Percentiles rank a stretch among this genome's conserved stretches.
phyloP scores from a whole-genome alignment of 2,113 vertebrate genomes.

The Elephas maximus region DNA sequence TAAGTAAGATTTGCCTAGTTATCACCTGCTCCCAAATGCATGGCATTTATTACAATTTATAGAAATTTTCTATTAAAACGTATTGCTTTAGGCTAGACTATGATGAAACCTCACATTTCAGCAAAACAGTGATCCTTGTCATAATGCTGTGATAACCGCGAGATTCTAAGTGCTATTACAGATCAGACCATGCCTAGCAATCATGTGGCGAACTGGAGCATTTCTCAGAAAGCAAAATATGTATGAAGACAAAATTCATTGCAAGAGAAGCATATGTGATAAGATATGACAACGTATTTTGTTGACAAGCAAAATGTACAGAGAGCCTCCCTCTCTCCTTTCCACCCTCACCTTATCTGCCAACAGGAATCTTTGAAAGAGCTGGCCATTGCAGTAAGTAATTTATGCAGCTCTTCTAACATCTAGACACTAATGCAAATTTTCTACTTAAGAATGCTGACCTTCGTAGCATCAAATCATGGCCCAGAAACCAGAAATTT shows the following conservation, averaged over 20 bases:
- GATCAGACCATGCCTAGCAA: constrained; percentile 25
- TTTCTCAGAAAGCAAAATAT: constrained; percentile 36
- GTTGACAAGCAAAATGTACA: constrained; percentile 41
- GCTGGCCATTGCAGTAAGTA: not conserved
- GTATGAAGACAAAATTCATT: constrained; percentile 52
- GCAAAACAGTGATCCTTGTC: constrained; percentile 62
- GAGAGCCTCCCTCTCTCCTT: not conserved
- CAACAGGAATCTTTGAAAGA: constrained; percentile 40
- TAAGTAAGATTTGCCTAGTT: constrained; percentile 61
- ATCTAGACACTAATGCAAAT: constrained; percentile 71
- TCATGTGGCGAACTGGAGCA: not conserved
- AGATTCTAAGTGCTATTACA: constrained; percentile 48
- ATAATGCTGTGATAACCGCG: not conserved
- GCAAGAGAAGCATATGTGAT: constrained; percentile 8
- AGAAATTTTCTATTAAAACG: constrained; percentile 8
- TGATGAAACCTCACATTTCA: constrained; percentile 40
- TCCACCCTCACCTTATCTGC: not conserved
- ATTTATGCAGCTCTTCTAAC: constrained; percentile 61
- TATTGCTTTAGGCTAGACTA: not conserved
- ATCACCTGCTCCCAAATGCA: constrained; percentile 61
- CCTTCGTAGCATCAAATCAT: constrained; percentile 60
- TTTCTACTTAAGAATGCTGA: constrained; percentile 71
- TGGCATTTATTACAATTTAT: constrained; percentile 50
- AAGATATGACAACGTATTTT: constrained; percentile 64
- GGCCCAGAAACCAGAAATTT: constrained; percentile 57